Evolutionary conservation across 30 jellyfish, hydroid and myxozoan genomes (phyloP), one percentile per base, ranked within the genome.

Genomic region (Aurelia sp.): DNA sequence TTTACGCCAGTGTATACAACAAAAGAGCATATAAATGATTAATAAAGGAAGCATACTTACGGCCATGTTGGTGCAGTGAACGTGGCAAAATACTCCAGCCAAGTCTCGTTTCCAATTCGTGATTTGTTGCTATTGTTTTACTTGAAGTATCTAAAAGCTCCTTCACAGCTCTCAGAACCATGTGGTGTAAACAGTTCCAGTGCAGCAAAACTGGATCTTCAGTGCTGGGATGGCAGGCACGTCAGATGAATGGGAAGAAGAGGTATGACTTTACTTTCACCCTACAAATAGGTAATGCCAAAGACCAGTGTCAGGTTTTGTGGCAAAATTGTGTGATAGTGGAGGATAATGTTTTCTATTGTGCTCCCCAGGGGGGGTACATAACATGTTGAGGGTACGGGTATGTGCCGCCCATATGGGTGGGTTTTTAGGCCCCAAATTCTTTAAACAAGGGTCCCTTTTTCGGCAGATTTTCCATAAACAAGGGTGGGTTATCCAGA

Each of bases 31-130:
- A 72, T 72, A 69, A 74, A 74, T 84, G 78, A 84, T 84, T 72
- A n/a, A 74, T 72, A 11, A 60, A 27, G 65, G 67, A 35, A 48
- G 80, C 10, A 65, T 70, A 88, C 96, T 88, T 70, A 88, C 96
- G 22, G 96, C 96, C 96, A 88, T 88, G 71, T 67, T 88, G 96
- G 91, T 35, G 73, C 81, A 18, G 76, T 70, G 88, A 78, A 88
- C 96, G 96, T 88, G 96, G 89, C 96, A 84, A 84, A 72, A 41
- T n/a, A 50, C 76, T 76, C 87, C 64, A 53, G 80, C 41, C 18
- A 21, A 22, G 88, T 10, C 65, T 57, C 72, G 41, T 41, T 79
- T 77, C n/a, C 59, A 61, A 59, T 59, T 17, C 20, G 20, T 38
- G 50, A 38, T 38, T 38, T 38, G 2, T 4, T 38, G 9, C 50